Conservation (phyloP, 2,113 vertebrate species). For the Poicephalus gulielmi region DNA sequence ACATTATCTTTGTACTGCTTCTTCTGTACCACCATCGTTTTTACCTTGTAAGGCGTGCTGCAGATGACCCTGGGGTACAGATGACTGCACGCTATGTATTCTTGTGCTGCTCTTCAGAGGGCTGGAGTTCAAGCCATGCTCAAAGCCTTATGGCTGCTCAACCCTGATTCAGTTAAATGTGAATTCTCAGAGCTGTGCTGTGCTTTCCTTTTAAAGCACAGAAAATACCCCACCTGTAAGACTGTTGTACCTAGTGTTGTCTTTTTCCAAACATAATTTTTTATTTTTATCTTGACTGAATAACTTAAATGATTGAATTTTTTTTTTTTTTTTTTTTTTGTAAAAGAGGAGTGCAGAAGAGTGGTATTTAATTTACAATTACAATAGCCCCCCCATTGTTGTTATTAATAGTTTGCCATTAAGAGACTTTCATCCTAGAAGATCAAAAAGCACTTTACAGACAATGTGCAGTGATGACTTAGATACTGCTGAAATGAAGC, state of each 20-base stretch:
- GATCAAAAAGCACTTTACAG: background rate
- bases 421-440: background rate
- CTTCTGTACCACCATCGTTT: background rate
- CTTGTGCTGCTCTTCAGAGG: background rate
- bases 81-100: background rate
- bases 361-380: background rate
- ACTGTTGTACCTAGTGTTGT: background rate
- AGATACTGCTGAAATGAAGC: background rate
- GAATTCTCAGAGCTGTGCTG: background rate
- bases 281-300: background rate
- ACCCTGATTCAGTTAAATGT: background rate
- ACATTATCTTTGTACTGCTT: background rate
- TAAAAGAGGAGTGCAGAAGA: background rate
- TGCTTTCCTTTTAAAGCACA: background rate
- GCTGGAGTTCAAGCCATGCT: background rate
- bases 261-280: background rate
- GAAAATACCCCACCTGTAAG: background rate
- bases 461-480: background rate
- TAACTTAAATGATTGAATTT: background rate
- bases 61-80: background rate
- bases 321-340: background rate
- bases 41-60: background rate
- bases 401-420: background rate
- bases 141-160: background rate
- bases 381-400: background rate